These are phyloP conservation scores for Chaetophractus vellerosus DNA, from an alignment of 2,797 vertebrate species.

Conservation along the genomic window DNA sequence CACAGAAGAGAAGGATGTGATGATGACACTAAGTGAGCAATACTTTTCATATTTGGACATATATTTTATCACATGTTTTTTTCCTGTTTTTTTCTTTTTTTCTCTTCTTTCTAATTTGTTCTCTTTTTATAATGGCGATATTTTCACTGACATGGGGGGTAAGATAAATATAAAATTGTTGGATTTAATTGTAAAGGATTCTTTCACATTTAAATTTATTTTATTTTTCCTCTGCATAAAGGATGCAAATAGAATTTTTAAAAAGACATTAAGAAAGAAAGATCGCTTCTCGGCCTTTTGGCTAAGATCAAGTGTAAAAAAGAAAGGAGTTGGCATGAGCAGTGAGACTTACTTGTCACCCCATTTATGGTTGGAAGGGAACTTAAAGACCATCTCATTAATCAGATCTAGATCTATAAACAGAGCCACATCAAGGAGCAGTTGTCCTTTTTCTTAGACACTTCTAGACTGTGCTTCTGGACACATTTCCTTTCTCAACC, in stretches of 20 bases:
- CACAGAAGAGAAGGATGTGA: conserved; percentile 99
- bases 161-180: conserved; percentile 41
- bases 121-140: conserved; percentile 77
- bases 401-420: conserved; percentile 4
- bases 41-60: conserved; percentile 74
- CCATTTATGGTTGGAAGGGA: neutral
- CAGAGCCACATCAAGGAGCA: neutral
- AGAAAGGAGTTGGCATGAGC: neutral
- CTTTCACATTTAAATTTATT: conserved; percentile 63
- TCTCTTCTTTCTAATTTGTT: conserved; percentile 77
- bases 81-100: conserved; percentile 59
- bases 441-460: conserved; percentile 22
- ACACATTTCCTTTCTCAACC: conserved; percentile 33
- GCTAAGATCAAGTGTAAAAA: too few species aligned
- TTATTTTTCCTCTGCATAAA: conserved; percentile 35
- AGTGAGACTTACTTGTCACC: neutral
- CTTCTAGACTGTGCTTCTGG: neutral
- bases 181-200: conserved; percentile 59
- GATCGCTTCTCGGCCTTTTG: too few species aligned
- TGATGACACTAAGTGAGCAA: conserved; percentile 88
- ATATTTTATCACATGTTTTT: conserved; percentile 82
- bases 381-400: neutral
- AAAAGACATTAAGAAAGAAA: conserved; percentile 92
- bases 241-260: conserved; percentile 27
- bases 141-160: conserved; percentile 49